phyloP scores from a whole-genome alignment of 2,888 invertebrate genomes.

The Meliscaeva auricollis region DNA sequence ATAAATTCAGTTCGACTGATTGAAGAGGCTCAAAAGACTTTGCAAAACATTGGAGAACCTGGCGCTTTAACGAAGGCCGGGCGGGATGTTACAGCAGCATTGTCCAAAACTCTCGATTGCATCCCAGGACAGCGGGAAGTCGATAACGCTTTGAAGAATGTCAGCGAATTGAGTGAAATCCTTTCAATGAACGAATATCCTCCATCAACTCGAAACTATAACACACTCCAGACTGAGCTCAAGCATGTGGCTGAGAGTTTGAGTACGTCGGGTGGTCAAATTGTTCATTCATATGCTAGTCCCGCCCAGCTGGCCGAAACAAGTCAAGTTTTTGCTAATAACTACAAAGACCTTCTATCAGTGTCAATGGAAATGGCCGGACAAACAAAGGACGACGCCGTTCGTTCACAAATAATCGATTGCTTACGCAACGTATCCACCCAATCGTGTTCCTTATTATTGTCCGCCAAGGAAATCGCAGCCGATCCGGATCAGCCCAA shows the following conservation, averaged over 20 bases:
- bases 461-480: conserved; percentile 94
- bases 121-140: conserved; percentile 97
- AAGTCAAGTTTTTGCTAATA: conserved; percentile 91
- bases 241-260: conserved; percentile 93
- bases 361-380: conserved; percentile 94
- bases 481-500: conserved; percentile 96
- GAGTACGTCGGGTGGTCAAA: conserved; percentile 92
- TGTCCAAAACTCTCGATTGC: conserved; percentile 89
- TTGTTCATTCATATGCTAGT: conserved; percentile 90
- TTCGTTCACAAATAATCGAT: conserved; percentile 92
- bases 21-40: conserved; percentile 90
- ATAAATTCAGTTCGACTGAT: conserved; percentile 91
- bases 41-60: conserved; percentile 82
- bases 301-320: conserved; percentile 89
- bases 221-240: conserved; percentile 93
- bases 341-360: conserved; percentile 91
- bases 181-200: conserved; percentile 91
- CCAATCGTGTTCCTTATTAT: conserved; percentile 93
- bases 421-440: conserved; percentile 95
- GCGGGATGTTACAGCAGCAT: conserved; percentile 88
- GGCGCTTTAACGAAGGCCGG: conserved; percentile 88
- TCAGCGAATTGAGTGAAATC: conserved; percentile 90
- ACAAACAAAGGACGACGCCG: conserved; percentile 90
- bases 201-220: conserved; percentile 89
- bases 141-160: conserved; percentile 93